phyloP scores from a whole-genome alignment of 2,113 vertebrate genomes.

The Etia nguti region DNA sequence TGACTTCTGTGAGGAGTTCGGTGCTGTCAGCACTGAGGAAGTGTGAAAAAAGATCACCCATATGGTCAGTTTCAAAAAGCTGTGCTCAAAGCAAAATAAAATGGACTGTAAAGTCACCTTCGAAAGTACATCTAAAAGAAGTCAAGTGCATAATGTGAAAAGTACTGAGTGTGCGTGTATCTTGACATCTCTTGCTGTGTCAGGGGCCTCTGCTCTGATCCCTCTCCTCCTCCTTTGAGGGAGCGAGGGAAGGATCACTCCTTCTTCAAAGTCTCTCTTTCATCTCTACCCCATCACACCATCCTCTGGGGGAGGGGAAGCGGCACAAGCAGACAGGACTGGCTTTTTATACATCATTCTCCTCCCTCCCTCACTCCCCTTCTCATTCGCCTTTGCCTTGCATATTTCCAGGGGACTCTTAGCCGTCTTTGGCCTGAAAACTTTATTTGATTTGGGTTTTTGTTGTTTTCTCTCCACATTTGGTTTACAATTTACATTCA shows the following conservation, averaged over 20 bases:
- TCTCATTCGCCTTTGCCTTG: neutral
- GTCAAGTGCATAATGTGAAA: conserved; percentile 59
- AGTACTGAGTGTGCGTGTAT: conserved; percentile 38
- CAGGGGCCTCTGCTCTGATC: conserved; percentile 61
- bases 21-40: conserved; percentile 19
- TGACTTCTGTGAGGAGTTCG: neutral
- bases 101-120: conserved; percentile 56
- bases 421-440: conserved; percentile 31
- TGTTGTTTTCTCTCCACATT: neutral
- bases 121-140: conserved; percentile 45
- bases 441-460: neutral
- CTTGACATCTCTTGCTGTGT: conserved; percentile 66
- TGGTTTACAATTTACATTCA: neutral
- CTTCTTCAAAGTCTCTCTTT: conserved; percentile 69
- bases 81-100: conserved; percentile 44
- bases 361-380: conserved; percentile 41
- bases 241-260: conserved; percentile 53
- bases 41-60: conserved; percentile 7
- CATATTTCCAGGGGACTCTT: conserved; percentile 5
- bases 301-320: conserved; percentile 44
- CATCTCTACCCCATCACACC: conserved; percentile 61
- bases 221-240: conserved; percentile 54
- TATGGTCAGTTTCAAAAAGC: conserved; percentile 43
- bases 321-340: conserved; percentile 41
- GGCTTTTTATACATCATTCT: conserved; percentile 45